Percentiles rank a stretch among this genome's conserved stretches.
phyloP scores from a whole-genome alignment of 2,113 vertebrate genomes.

The Anhinga anhinga region DNA sequence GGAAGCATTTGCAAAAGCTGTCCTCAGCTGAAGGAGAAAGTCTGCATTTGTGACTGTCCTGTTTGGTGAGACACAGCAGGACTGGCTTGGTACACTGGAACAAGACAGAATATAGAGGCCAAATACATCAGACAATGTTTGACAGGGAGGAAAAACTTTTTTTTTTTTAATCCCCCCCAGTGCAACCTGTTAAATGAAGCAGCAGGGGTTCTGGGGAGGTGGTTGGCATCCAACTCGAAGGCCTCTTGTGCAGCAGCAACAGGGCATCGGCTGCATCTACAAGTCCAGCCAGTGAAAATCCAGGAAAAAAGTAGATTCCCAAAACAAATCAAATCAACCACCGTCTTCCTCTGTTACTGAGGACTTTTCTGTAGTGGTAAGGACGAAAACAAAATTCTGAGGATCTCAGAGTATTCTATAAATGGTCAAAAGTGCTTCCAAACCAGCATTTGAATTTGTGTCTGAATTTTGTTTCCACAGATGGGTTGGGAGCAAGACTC shows the following conservation, averaged over 20 bases:
- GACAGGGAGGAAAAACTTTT: not conserved
- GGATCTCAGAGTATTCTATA: not conserved
- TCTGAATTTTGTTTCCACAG: conserved; percentile 28
- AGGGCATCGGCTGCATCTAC: not conserved
- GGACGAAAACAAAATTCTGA: not conserved
- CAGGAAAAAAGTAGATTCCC: not conserved
- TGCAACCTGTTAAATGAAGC: not conserved
- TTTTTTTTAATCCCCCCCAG: not conserved
- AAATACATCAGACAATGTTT: not conserved
- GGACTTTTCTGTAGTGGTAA: not conserved
- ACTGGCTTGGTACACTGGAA: not conserved
- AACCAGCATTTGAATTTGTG: not conserved
- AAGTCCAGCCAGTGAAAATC: not conserved
- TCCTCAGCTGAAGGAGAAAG: not conserved
- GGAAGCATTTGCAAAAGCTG: not conserved
- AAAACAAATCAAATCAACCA: not conserved
- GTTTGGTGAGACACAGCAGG: not conserved
- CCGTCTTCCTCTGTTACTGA: not conserved
- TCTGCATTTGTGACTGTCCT: no score
- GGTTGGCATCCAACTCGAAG: not conserved
- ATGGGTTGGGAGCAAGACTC: not conserved
- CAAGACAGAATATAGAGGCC: not conserved
- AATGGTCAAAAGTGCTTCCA: not conserved
- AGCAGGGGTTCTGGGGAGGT: not conserved
- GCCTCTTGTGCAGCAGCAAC: not conserved